These are phyloP conservation scores for Physeter macrocephalus DNA, from an alignment of 2,113 vertebrate species.

Conservation along the genomic window DNA sequence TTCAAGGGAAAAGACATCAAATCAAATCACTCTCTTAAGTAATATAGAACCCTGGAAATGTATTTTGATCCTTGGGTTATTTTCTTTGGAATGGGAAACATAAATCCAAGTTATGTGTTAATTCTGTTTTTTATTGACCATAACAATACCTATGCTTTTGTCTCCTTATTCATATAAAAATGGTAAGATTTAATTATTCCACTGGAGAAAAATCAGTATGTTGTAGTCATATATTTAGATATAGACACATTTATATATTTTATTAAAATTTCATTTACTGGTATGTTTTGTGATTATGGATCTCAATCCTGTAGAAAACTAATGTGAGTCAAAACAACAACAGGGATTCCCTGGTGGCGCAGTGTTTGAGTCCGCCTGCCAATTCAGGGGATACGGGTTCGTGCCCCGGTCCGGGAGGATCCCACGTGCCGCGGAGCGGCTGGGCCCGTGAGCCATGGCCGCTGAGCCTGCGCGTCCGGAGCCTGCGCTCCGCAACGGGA, in stretches of 20 bases:
- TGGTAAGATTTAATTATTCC: neutral
- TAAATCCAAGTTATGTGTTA: neutral
- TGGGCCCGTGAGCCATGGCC: no score
- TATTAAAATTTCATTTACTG: constrained; percentile 1
- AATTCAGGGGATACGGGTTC: no score
- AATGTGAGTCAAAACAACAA: neutral
- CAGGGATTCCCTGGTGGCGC: no score
- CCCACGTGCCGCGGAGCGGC: no score
- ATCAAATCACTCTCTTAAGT: neutral
- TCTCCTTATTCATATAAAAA: neutral
- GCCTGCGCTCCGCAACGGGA: no score
- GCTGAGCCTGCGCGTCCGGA: no score
- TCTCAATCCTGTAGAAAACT: neutral
- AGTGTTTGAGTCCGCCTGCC: no score
- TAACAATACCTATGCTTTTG: neutral
- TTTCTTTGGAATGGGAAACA: neutral
- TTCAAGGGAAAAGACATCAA: neutral
- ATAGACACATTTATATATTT: neutral
- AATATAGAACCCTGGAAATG: neutral
- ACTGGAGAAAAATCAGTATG: neutral
- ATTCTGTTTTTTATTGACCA: neutral
- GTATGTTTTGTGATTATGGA: neutral
- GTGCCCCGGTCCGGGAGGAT: no score
- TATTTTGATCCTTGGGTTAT: neutral
- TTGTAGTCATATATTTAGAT: neutral